Evolutionary conservation across 2,797 vertebrate species (phyloP), one percentile per base, ranked within the genome.

Genomic region (Lepus townsendii): DNA sequence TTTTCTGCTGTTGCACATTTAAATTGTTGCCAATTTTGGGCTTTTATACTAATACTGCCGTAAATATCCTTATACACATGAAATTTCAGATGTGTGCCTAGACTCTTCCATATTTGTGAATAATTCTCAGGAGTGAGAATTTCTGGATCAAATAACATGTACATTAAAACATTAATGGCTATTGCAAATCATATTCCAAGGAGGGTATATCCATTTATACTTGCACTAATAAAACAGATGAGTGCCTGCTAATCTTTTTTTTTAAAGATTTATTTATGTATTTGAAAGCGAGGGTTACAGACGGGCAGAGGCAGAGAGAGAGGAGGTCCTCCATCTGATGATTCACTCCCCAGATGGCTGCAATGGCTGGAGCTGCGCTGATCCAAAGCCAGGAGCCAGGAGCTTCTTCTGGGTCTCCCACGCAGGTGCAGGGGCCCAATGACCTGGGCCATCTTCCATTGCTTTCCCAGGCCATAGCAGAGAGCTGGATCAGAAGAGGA

Each of bases 71-170:
- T 63, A 86, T 32, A 26, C 10, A 83, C n/a, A 92, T 20, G 30
- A 54, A 14, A 30, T 69, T 42, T 68, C 32, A 84, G 4, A 73
- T 50, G 47, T 47, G 27, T 90, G 11, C 75, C 24, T 7, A 50
- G 77, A 57, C 14, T 57, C 54, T 19, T 57, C 5, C 54, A 17
- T 50, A 65, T 84, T 57, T 65, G 1, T 26, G 24, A 91, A 54
- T 72, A 75, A 71, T 52, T 91, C 27, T 27, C 68, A 26, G 65
- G 92, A 93, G n/a, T 68, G 54, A 12, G 17, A 79, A 92, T 75
- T 69, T 87, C 16, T 88, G 47, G 16, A n/a, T n/a, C 66, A 90
- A 90, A 83, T 92, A 50, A 69, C 7, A 60, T 54, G 7, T 47
- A 75, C 54, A 88, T 83, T 77, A 87, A 90, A 91, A 83, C 78